These are phyloP conservation scores for Scolopax bukidnonensis DNA, from an alignment of 2,797 vertebrate species.

Conservation along the genomic window DNA sequence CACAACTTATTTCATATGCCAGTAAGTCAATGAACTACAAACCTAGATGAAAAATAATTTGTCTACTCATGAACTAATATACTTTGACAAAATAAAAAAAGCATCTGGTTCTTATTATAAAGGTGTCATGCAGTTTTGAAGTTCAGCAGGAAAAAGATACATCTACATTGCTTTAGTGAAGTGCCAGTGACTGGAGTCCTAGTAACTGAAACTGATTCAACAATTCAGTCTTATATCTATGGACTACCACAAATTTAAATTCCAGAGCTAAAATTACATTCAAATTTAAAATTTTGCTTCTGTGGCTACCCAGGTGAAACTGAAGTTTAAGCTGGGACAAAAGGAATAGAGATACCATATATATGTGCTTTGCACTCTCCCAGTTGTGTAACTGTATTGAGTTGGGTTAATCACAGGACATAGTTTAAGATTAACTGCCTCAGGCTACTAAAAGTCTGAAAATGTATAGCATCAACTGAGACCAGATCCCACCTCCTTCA, in stretches of 20 bases:
- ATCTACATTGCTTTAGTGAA: not conserved
- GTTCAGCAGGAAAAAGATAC: not conserved
- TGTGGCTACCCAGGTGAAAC: not conserved
- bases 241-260: not conserved
- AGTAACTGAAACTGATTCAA: not conserved
- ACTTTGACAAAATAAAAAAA: not conserved
- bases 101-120: not conserved
- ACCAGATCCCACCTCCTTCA: not conserved
- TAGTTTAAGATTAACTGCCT: not conserved
- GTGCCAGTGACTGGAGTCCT: not conserved
- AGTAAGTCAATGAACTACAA: not conserved
- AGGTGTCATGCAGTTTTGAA: not conserved
- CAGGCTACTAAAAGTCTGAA: not conserved
- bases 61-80: not conserved
- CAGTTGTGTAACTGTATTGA: not conserved
- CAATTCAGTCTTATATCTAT: not conserved
- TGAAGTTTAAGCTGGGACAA: not conserved
- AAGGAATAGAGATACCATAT: not conserved
- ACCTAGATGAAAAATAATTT: not conserved
- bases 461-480: not conserved
- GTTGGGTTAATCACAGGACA: not conserved
- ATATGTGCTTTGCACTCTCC: not conserved
- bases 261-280: not conserved
- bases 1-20: not conserved
- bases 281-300: not conserved